A percentile compares a stretch with the other conserved stretches of the same genome.
Evolutionary conservation across 2,888 invertebrate species (phyloP).

Genomic region (Cantharis lateralis): DNA sequence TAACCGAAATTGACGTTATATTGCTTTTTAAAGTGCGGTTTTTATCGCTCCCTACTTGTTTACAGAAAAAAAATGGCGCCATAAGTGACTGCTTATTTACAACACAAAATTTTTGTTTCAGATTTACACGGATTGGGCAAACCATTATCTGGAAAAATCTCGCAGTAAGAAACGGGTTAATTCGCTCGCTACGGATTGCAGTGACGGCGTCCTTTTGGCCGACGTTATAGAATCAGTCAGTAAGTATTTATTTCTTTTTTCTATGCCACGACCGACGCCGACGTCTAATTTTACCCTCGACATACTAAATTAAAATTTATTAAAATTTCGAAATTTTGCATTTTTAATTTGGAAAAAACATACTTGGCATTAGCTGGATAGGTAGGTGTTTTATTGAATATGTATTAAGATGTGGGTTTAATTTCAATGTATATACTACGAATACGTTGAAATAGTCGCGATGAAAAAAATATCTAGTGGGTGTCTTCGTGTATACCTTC

Average conservation of each 20-base stretch:
- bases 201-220: constrained; percentile 88
- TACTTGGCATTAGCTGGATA: neutral
- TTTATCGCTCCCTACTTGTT: neutral
- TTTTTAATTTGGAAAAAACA: neutral
- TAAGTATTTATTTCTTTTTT: constrained; percentile 59
- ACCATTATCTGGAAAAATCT: constrained; percentile 93
- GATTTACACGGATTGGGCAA: constrained; percentile 99
- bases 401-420: constrained; percentile 15
- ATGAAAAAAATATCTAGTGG: neutral
- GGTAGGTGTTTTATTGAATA: constrained; percentile 7
- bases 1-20: constrained; percentile 11
- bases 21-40: neutral
- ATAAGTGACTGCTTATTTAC: neutral
- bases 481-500: constrained; percentile 14
- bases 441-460: neutral
- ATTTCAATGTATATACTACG: neutral
- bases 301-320: neutral
- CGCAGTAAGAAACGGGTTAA: constrained; percentile 83
- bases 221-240: constrained; percentile 96
- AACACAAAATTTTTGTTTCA: constrained; percentile 57
- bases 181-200: constrained; percentile 84
- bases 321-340: neutral
- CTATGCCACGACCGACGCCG: too few species aligned
- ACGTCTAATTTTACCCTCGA: neutral
- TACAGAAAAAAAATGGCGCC: neutral